Evolutionary conservation across 2,113 vertebrate species (phyloP), one percentile per base, ranked within the genome.

Genomic region (Peromyscus polionotus): DNA sequence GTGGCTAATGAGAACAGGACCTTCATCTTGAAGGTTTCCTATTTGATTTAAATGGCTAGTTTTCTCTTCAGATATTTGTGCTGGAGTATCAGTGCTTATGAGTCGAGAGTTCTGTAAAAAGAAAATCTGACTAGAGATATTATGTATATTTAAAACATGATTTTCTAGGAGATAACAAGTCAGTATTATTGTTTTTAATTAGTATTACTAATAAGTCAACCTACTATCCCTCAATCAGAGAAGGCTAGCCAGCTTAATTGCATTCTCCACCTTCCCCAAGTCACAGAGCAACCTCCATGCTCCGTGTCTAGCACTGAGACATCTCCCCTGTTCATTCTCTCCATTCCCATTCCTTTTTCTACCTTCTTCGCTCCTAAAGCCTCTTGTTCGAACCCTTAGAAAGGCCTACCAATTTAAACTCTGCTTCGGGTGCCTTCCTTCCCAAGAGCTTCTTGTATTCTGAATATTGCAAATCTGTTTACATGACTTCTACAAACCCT

Each of bases 21-120:
- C 61, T 76, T 48, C 79, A 90, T 73, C 45, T 77, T 16, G 57
- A 90, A 85, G 70, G 7, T 76, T 93, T 94, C 42, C 45, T 48
- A 39, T 48, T 63, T 79, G 63, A 87, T 57, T 51, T 73, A 36
- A 73, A 80, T 79, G 48, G n/a, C 59, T n/a, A 22, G n/a, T 84
- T 89, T 84, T 57, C 75, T 81, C 80, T 86, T 89, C 13, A 67
- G 42, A 65, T 91, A 54, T 68, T 93, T 91, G 67, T 91, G 48
- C 54, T 83, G 57, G 59, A 39, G 76, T 89, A 91, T 57, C 7
- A 5, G 67, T 33, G 72, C 39, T 91, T 88, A 28, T 51, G 75
- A 68, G 54, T 81, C 31, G 3, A 59, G 20, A 42, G n/a, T 93
- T 92, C 72, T 67, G 61, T 42, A 54, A 20, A 85, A 84, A 73